A percentile compares a stretch with the other conserved stretches of the same genome.
phyloP scores from a whole-genome alignment of 1,140 invertebrate genomes.

The Pachypeltis micranthus region DNA sequence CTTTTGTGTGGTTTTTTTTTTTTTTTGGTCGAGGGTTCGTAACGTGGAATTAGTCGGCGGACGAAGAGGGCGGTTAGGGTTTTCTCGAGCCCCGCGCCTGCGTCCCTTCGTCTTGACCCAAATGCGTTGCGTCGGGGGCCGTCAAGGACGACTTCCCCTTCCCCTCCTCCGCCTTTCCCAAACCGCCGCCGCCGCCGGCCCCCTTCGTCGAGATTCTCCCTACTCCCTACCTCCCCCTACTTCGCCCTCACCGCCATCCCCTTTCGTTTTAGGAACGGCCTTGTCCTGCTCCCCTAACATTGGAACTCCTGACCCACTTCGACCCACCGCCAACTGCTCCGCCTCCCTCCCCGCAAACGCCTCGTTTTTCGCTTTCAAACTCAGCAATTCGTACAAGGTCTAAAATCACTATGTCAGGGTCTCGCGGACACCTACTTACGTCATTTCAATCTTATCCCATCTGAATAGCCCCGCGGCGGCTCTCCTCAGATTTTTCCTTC shows the following conservation, averaged over 20 bases:
- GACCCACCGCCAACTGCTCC: background rate
- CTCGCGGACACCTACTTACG: background rate
- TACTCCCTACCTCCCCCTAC: no score
- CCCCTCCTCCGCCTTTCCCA: background rate
- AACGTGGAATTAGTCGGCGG: no score
- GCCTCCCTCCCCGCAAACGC: background rate
- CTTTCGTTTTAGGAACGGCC: background rate
- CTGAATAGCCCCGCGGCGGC: no score
- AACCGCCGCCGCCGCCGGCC: background rate
- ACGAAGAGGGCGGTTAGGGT: no score
- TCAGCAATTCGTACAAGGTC: constrained; percentile 1
- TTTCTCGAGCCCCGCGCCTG: background rate
- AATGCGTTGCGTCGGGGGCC: background rate
- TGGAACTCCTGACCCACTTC: constrained; percentile 18
- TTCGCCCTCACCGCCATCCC: background rate
- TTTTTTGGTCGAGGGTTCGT: no score
- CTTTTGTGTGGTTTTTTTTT: no score
- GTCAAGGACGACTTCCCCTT: background rate
- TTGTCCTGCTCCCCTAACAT: constrained; percentile 8
- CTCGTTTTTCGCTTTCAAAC: background rate
- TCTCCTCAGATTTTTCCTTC: no score
- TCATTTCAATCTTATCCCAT: constrained; percentile 1
- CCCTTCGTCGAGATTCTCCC: no score
- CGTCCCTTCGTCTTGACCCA: background rate
- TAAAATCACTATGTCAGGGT: constrained; percentile 10